These are phyloP conservation scores for Beroe ovata DNA, from an alignment of 37 sponge, comb jelly and placozoan species.

Conservation along the genomic window DNA sequence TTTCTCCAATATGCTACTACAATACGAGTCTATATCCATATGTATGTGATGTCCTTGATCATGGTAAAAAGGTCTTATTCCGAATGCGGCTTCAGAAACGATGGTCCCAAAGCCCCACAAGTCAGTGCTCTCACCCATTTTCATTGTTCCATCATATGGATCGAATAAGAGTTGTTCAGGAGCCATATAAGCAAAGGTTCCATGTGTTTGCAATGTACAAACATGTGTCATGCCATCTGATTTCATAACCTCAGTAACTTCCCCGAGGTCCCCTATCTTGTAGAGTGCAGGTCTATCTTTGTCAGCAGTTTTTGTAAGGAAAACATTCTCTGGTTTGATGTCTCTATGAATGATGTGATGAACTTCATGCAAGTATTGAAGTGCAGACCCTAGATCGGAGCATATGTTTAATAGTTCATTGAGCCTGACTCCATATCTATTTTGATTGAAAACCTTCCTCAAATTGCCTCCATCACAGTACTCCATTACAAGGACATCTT, in stretches of 20 bases:
- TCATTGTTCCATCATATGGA: constrained; percentile 66
- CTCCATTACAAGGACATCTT: constrained; percentile 63
- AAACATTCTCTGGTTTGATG: constrained; percentile 48
- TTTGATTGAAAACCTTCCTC: constrained; percentile 40
- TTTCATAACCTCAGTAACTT: constrained; percentile 66
- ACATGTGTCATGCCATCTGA: constrained; percentile 66
- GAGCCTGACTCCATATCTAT: constrained; percentile 39
- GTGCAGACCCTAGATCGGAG: constrained; percentile 24
- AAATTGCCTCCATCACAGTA: constrained; percentile 54
- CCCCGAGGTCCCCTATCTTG: constrained; percentile 54
- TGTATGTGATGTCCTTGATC: constrained; percentile 63
- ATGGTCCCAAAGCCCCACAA: constrained; percentile 62
- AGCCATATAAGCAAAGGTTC: constrained; percentile 60
- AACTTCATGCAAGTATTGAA: constrained; percentile 34
- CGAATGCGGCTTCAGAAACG: constrained; percentile 50
- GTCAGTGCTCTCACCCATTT: constrained; percentile 65
- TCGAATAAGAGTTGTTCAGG: constrained; percentile 51
- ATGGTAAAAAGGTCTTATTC: constrained; percentile 44
- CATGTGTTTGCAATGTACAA: constrained; percentile 34
- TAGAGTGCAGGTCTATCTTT: background rate
- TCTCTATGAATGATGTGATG: constrained; percentile 67
- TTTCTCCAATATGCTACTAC: constrained; percentile 29
- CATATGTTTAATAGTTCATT: constrained; percentile 15
- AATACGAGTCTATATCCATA: constrained; percentile 31
- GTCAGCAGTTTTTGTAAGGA: constrained; percentile 6